Evolutionary conservation across 1,140 invertebrate genomes (phyloP), one percentile per base, ranked within the genome.

Genomic region (Camponotus vicinus): DNA sequence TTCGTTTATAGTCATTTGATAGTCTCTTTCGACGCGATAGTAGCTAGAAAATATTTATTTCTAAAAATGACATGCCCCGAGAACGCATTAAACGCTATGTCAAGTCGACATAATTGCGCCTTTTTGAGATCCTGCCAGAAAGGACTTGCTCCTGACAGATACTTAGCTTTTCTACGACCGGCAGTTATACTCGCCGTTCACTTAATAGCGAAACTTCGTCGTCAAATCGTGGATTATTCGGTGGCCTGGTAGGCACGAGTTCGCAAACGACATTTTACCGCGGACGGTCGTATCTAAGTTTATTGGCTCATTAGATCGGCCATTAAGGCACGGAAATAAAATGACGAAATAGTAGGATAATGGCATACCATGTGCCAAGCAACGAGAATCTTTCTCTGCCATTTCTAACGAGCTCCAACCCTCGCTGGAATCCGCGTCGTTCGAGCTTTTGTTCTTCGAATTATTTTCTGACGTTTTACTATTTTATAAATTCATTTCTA

Each of bases 301-400:
- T 91, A 91, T 90, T 91, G 89, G 89, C 86, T 90, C 89, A 88
- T 91, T 89, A 86, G 82, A 5, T 80, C 9, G 69, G 45, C 64
- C 84, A 67, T 90, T 79, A 76, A 70, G 21, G 70, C 66, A 70
- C 84, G 84, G 86, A 88, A 85, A 88, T 91, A 90, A 91, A 90
- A 88, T 88, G 82, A 91, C 55, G 89, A 87, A 91, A 91, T 88
- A 89, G 87, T 76, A 73, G 89, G 90, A 90, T 91, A 91, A 91
- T 91, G 89, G 89, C 78, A 91, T 32, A 76, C 83, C 83, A 76
- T 63, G 89, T 76, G 88, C 80, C 27, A 90, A 87, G 83, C 80
- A 90, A 85, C 80, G 80, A 89, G 83, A 66, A 27, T 78, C 76
- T 73, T 86, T 90, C 87, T 90, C 77, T 89, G 80, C 80, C 76